Evolutionary conservation across 2,113 vertebrate species (phyloP), one percentile per base, ranked within the genome.

Genomic region (Gallinago media): DNA sequence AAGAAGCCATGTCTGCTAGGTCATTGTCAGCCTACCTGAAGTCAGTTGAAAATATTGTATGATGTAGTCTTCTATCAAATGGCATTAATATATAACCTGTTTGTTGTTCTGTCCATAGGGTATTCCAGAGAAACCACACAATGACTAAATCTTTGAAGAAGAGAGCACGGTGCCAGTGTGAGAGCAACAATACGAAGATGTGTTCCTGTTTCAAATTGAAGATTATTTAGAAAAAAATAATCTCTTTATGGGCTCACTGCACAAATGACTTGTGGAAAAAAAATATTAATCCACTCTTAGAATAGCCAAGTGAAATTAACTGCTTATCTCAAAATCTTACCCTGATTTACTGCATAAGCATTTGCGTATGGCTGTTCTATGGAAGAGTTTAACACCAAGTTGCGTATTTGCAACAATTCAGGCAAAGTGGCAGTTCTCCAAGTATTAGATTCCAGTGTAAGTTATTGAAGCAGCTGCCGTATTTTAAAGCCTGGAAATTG

Each of bases 101-200:
- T 71, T 85, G 15, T 15, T 83, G 31, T 72, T 63, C 93, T 82
- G 34, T 88, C 73, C 40, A n/a, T 70, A 99, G 99, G 99, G 98
- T 46, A 98, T 98, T 46, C 97, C 98, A 3, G 99, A 99, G 92
- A 99, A 99, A 96, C 98, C 98, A 42, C 99, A 99, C 93, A 99
- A 97, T 58, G 99, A 99, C 88, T 99, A 98, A 98, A 18, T 34
- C 72, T 46, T 65, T 18, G 40, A 54, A 73, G 93, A 92, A 61
- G 75, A 66, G 8, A 56, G 23, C 72, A 70, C 4, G 6, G 61
- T 92, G 95, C 85, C 87, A 79, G 95, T 65, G 88, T 76, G 68
- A 81, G 96, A 94, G 76, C 92, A 79, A 87, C 86, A 27, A 65
- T 58, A 79, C 26, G 47, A 92, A 96, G 94, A 92, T 20, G 38